Evolutionary conservation across 1,140 invertebrate genomes (phyloP).

Genomic region (Drosophila navojoa): DNA sequence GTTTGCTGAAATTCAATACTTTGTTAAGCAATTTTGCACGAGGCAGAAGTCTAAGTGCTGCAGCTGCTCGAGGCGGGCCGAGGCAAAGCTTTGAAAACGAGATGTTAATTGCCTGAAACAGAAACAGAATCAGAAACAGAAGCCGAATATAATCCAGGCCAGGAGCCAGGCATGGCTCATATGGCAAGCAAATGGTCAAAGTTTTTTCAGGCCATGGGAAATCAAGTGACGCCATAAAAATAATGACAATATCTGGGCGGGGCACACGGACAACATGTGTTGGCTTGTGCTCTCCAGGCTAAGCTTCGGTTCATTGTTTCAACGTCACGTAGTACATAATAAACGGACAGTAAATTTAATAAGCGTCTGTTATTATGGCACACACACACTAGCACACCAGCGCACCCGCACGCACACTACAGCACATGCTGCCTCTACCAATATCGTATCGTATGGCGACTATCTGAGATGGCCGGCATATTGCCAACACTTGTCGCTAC

Average conservation of each 20-base stretch:
- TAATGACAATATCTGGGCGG: constrained; percentile 41
- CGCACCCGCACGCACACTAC: constrained; percentile 1
- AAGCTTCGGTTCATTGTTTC: constrained; percentile 49
- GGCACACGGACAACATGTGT: constrained; percentile 48
- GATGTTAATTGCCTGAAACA: constrained; percentile 62
- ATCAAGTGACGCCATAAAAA: constrained; percentile 66
- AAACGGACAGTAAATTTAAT: constrained; percentile 79
- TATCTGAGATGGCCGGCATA: constrained; percentile 62
- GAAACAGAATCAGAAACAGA: constrained; percentile 20
- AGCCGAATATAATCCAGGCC: constrained; percentile 8
- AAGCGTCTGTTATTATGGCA: constrained; percentile 43
- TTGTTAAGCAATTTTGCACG: constrained; percentile 15
- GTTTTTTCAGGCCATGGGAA: constrained; percentile 25
- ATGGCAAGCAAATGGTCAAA: constrained; percentile 25
- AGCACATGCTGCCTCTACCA: constrained; percentile 38
- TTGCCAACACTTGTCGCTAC: constrained; percentile 65
- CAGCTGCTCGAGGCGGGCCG: background rate
- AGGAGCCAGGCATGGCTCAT: constrained; percentile 11
- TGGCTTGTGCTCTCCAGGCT: constrained; percentile 2
- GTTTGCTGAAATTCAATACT: constrained; percentile 70
- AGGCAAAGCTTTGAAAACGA: constrained; percentile 28
- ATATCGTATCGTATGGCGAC: constrained; percentile 45
- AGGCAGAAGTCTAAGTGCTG: constrained; percentile 7
- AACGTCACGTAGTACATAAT: constrained; percentile 78
- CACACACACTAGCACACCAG: constrained; percentile 16